A percentile compares a stretch with the other conserved stretches of the same genome.
Evolutionary conservation across 2,888 invertebrate genomes (phyloP).

Genomic region (Megamerina dolium): DNA sequence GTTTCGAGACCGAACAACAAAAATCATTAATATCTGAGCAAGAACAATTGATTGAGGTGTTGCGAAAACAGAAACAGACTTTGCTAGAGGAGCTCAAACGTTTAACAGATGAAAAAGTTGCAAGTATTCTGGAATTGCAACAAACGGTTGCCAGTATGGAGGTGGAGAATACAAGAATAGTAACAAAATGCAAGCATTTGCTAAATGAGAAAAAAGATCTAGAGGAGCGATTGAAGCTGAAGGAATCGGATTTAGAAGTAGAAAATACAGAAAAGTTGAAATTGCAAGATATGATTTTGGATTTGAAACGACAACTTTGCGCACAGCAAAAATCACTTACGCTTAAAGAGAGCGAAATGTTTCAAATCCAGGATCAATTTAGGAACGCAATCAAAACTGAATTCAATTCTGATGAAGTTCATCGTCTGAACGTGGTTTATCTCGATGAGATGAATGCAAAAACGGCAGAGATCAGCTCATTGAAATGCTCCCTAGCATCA

Average conservation of each 20-base stretch:
- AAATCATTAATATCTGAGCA: slow-evolving; percentile 35
- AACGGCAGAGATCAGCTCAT: slow-evolving; percentile 31
- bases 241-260: slow-evolving; percentile 20
- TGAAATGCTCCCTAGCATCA: slow-evolving; percentile 30
- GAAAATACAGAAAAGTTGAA: slow-evolving; percentile 29
- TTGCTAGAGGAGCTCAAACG: slow-evolving; percentile 37
- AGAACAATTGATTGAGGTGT: slow-evolving; percentile 37
- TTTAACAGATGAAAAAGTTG: slow-evolving; percentile 35
- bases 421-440: slow-evolving; percentile 33
- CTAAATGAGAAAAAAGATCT: slow-evolving; percentile 30
- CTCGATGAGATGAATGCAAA: slow-evolving; percentile 34
- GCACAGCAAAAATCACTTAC: slow-evolving; percentile 28
- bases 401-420: slow-evolving; percentile 32
- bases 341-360: slow-evolving; percentile 32
- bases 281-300: slow-evolving; percentile 28
- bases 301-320: slow-evolving; percentile 29
- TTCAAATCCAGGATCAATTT: slow-evolving; percentile 30
- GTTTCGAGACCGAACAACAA: slow-evolving; percentile 36
- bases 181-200: slow-evolving; percentile 34
- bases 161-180: slow-evolving; percentile 40
- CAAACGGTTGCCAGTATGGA: slow-evolving; percentile 33
- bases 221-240: slow-evolving; percentile 26
- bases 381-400: slow-evolving; percentile 28
- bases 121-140: slow-evolving; percentile 34
- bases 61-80: slow-evolving; percentile 41